phyloP scores from a whole-genome alignment of 2,113 vertebrate species.

The Maccullochella peelii region DNA sequence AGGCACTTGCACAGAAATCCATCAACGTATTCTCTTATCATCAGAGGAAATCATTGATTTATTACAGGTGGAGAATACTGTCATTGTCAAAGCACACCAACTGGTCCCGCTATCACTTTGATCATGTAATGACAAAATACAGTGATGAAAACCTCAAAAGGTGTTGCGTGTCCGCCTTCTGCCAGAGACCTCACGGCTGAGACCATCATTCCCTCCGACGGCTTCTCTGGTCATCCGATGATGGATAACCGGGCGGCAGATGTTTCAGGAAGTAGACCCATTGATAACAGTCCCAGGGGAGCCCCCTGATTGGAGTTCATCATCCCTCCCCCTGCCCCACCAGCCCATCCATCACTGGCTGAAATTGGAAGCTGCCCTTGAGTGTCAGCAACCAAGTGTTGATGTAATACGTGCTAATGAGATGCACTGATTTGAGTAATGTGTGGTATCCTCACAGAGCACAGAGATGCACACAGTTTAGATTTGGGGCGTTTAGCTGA shows the following conservation, averaged over 20 bases:
- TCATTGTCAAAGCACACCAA: conserved; percentile 40
- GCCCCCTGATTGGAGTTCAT: conserved; percentile 56
- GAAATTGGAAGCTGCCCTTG: conserved; percentile 63
- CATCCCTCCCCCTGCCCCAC: conserved; percentile 25
- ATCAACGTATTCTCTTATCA: conserved; percentile 44
- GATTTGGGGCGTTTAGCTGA: background rate
- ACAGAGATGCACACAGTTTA: background rate
- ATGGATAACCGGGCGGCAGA: conserved; percentile 73
- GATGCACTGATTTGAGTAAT: conserved; percentile 54
- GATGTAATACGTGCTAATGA: conserved; percentile 66
- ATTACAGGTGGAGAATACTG: conserved; percentile 47
- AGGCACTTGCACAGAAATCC: conserved; percentile 47
- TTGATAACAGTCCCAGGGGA: conserved; percentile 67
- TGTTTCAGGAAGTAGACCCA: conserved; percentile 75
- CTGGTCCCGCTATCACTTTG: conserved; percentile 46
- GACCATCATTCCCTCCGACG: conserved; percentile 25
- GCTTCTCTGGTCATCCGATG: conserved; percentile 48
- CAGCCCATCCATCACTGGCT: conserved; percentile 66
- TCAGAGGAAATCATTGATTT: conserved; percentile 48
- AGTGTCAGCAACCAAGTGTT: conserved; percentile 61
- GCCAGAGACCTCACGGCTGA: conserved; percentile 26
- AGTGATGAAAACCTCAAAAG: conserved; percentile 55
- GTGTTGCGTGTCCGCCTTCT: conserved; percentile 25
- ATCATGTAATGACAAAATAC: conserved; percentile 62
- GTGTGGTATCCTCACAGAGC: background rate